Percentiles rank a stretch among this genome's conserved stretches.
phyloP scores from a whole-genome alignment of 1,140 invertebrate genomes.

The Catajapyx aquilonaris region DNA sequence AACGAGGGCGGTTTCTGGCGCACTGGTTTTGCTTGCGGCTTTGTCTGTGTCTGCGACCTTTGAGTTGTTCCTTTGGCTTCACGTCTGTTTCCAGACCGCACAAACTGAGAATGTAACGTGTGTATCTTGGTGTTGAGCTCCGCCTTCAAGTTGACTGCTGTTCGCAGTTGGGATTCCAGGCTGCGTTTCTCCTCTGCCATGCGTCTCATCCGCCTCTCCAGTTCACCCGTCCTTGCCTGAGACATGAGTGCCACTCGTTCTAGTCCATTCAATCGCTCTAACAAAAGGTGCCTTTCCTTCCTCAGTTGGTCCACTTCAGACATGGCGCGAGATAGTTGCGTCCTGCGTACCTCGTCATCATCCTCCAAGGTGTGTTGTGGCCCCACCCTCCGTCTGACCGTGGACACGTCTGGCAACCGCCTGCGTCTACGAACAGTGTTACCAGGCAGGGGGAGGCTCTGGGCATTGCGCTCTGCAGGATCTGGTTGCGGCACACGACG shows the following conservation, averaged over 20 bases:
- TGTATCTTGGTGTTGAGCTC: conserved; percentile 25
- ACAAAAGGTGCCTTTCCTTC: conserved; percentile 42
- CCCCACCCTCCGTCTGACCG: conserved; percentile 1
- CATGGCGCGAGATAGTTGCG: neutral
- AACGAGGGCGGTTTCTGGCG: neutral
- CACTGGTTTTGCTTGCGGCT: neutral
- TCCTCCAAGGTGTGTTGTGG: conserved; percentile 3
- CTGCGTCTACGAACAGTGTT: conserved; percentile 8
- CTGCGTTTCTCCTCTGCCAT: conserved; percentile 33
- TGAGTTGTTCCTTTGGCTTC: no score
- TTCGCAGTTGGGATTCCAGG: conserved; percentile 35
- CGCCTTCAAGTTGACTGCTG: conserved; percentile 27
- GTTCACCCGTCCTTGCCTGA: conserved; percentile 33
- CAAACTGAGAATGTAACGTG: conserved; percentile 22
- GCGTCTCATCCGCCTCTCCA: conserved; percentile 34
- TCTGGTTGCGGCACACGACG: neutral
- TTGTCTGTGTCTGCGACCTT: no score
- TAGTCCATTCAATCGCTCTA: conserved; percentile 41
- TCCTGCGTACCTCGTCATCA: no score
- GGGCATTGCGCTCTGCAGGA: conserved; percentile 8
- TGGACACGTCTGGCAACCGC: neutral
- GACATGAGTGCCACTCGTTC: conserved; percentile 44
- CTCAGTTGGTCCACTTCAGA: conserved; percentile 21
- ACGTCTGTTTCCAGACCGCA: conserved; percentile 17
- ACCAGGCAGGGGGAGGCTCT: conserved; percentile 19